Conservation (phyloP, 2,113 vertebrate species). For the Brachypteracias leptosomus region DNA sequence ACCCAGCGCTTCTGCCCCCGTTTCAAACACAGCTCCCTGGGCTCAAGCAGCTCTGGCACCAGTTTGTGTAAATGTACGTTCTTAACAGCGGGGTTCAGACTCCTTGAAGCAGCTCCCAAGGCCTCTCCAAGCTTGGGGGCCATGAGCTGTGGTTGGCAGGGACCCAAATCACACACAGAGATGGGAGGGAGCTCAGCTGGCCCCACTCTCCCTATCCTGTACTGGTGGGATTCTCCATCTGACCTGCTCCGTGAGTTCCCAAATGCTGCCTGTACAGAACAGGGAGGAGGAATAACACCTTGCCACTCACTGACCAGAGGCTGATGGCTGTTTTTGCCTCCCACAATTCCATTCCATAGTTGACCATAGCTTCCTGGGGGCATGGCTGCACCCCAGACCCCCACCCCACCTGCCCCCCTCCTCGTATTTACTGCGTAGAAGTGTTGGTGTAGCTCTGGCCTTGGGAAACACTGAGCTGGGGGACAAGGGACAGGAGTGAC, state of each 20-base stretch:
- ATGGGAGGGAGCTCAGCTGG: not conserved
- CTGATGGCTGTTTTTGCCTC: not conserved
- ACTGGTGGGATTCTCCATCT: not conserved
- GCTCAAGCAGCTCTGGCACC: not conserved
- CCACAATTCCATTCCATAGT: not conserved
- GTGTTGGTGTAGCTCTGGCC: not conserved
- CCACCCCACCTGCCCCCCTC: not conserved
- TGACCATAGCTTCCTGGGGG: not conserved
- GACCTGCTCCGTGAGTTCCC: rapidly evolving
- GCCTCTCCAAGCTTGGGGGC: not conserved
- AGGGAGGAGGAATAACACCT: rapidly evolving
- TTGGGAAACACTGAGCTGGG: not conserved
- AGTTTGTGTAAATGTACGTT: rapidly evolving
- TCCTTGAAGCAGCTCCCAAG: not conserved
- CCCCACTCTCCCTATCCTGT: rapidly evolving
- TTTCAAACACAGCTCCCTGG: not conserved
- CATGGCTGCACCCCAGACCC: rapidly evolving
- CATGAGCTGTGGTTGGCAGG: rapidly evolving
- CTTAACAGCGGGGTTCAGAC: rapidly evolving
- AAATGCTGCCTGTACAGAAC: not conserved
- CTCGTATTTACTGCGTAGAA: not conserved
- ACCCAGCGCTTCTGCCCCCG: not conserved
- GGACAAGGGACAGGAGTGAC: not conserved
- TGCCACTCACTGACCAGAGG: not conserved
- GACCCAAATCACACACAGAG: not conserved